A percentile compares a stretch with the other conserved stretches of the same genome.
phyloP scores from a whole-genome alignment of 1,140 invertebrate species.

The Meteorus sp. region DNA sequence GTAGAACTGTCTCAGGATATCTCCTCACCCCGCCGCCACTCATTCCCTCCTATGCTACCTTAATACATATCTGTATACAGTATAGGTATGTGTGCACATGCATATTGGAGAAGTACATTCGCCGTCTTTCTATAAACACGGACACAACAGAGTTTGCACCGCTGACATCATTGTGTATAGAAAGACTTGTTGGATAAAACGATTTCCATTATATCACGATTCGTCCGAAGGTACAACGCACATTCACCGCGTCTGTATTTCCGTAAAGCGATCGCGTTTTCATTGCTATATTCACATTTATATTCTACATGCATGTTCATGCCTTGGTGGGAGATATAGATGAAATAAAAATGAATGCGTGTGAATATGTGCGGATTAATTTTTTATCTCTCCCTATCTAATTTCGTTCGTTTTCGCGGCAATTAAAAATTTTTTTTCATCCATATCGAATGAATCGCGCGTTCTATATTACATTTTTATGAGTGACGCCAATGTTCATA shows the following conservation, averaged over 20 bases:
- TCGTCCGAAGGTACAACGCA: constrained; percentile 4
- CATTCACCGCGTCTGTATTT: background rate
- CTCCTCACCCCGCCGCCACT: background rate
- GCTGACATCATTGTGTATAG: background rate
- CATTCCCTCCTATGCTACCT: background rate
- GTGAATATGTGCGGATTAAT: no score
- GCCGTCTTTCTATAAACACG: constrained; percentile 2
- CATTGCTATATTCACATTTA: constrained; percentile 15
- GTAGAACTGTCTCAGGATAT: constrained; percentile 18
- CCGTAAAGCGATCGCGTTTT: no score
- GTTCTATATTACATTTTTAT: no score
- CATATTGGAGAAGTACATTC: background rate
- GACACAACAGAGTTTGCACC: background rate
- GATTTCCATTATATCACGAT: constrained; percentile 10
- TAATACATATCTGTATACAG: background rate
- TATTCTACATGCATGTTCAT: no score
- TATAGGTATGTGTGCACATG: background rate
- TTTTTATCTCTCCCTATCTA: no score
- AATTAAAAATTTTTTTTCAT: no score
- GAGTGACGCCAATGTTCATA: no score
- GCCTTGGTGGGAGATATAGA: no score
- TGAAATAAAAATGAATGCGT: no score
- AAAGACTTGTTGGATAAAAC: constrained; percentile 1
- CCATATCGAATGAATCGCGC: no score
- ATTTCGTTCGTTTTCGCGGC: no score